These are phyloP conservation scores for Turnix velox DNA, from an alignment of 2,113 vertebrate species.

Conservation along the genomic window DNA sequence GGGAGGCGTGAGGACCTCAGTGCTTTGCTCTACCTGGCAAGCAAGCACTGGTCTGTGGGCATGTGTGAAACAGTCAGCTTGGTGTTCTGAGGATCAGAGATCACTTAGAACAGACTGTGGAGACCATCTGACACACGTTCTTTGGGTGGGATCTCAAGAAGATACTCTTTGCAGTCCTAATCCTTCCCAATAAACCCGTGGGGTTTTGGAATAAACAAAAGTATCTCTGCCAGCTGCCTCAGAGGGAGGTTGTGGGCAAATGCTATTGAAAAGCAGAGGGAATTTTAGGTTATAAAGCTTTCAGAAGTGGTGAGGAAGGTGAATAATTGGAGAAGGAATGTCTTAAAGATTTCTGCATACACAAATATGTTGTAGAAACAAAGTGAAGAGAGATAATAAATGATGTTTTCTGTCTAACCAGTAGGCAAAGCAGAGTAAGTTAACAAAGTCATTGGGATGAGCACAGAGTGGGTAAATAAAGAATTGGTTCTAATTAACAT, in stretches of 20 bases:
- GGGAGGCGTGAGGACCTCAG: neutral
- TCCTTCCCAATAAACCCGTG: neutral
- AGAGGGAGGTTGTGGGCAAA: neutral
- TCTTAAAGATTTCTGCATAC: neutral
- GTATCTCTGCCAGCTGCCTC: neutral
- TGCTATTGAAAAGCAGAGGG: neutral
- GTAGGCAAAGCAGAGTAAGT: neutral
- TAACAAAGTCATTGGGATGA: neutral
- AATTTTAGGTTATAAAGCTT: neutral
- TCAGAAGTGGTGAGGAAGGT: neutral
- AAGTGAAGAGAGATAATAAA: neutral
- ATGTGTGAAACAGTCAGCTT: neutral
- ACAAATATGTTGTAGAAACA: neutral
- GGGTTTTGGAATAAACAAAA: neutral
- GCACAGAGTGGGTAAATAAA: neutral
- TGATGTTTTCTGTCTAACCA: neutral
- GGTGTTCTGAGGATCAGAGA: accelerated
- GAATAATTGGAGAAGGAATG: neutral
- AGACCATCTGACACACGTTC: neutral
- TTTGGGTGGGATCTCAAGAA: neutral
- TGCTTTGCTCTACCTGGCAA: neutral
- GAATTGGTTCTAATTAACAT: neutral
- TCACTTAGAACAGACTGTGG: neutral
- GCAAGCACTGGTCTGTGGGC: neutral
- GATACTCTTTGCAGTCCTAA: neutral